These are phyloP conservation scores for Lydus trimaculatus DNA, from an alignment of 2,888 invertebrate species.

Conservation along the genomic window DNA sequence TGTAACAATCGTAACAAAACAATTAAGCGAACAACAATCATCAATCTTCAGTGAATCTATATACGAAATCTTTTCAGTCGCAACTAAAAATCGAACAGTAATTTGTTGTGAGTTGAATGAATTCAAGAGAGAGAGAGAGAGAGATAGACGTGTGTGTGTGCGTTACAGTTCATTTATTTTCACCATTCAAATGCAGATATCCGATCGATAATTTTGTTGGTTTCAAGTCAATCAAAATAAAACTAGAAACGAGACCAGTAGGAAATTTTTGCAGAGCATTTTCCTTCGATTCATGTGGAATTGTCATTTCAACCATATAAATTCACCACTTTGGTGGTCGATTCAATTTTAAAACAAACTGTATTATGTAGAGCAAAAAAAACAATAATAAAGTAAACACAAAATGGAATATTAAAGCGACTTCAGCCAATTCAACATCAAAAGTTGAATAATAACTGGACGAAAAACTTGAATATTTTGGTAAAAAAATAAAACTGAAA, in stretches of 20 bases:
- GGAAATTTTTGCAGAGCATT: not conserved
- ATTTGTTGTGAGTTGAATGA: not conserved
- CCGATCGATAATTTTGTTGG: slow-evolving; percentile 23
- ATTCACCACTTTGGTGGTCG: no score
- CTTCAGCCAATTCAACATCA: no score
- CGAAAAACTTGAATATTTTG: no score
- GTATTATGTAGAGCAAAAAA: no score
- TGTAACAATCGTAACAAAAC: not conserved
- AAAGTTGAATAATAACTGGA: no score
- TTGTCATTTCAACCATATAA: not conserved
- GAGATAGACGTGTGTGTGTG: not conserved
- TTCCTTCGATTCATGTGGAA: not conserved
- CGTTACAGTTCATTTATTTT: slow-evolving; percentile 33
- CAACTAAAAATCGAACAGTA: not conserved
- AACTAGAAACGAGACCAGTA: not conserved
- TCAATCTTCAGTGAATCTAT: not conserved
- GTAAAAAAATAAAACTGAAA: no score
- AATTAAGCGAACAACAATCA: not conserved
- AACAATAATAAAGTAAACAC: no score
- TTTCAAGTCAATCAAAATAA: not conserved
- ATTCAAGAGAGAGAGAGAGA: not conserved
- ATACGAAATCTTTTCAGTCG: not conserved
- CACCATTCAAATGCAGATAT: slow-evolving; percentile 30
- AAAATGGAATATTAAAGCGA: no score
- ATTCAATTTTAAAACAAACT: no score